phyloP scores from a whole-genome alignment of 2,797 vertebrate genomes.

The Staurois parvus region DNA sequence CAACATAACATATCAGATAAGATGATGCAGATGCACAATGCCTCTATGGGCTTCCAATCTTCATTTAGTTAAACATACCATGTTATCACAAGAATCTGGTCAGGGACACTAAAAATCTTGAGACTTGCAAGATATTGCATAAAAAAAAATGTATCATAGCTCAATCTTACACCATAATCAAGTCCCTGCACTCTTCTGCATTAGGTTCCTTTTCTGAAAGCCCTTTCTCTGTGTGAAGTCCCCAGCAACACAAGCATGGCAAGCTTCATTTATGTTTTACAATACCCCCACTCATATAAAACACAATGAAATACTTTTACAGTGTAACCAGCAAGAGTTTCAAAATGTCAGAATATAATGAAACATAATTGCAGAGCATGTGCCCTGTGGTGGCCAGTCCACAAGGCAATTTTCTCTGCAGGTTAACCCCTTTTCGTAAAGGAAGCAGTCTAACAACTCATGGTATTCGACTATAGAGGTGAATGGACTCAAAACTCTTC shows the following conservation, averaged over 20 bases:
- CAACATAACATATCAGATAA: background rate
- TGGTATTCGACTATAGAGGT: constrained; percentile 12
- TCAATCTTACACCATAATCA: constrained; percentile 38
- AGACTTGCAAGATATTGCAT: constrained; percentile 17
- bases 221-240: constrained; percentile 49
- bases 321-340: constrained; percentile 50
- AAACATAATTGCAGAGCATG: constrained; percentile 58
- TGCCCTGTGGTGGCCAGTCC: constrained; percentile 52
- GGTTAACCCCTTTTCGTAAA: constrained; percentile 49
- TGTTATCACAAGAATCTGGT: background rate
- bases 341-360: constrained; percentile 61
- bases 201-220: constrained; percentile 41
- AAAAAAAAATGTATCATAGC: constrained; percentile 2
- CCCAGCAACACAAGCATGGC: constrained; percentile 46
- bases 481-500: background rate
- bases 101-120: background rate
- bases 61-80: constrained; percentile 9
- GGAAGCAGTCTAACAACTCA: constrained; percentile 9
- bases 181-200: background rate
- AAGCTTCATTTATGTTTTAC: constrained; percentile 61
- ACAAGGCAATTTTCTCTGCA: constrained; percentile 53
- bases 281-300: constrained; percentile 56
- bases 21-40: background rate
- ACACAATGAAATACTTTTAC: constrained; percentile 57
- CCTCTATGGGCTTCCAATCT: background rate